These are phyloP conservation scores for Erpornis zantholeuca DNA, from an alignment of 2,113 vertebrate species.

Conservation along the genomic window DNA sequence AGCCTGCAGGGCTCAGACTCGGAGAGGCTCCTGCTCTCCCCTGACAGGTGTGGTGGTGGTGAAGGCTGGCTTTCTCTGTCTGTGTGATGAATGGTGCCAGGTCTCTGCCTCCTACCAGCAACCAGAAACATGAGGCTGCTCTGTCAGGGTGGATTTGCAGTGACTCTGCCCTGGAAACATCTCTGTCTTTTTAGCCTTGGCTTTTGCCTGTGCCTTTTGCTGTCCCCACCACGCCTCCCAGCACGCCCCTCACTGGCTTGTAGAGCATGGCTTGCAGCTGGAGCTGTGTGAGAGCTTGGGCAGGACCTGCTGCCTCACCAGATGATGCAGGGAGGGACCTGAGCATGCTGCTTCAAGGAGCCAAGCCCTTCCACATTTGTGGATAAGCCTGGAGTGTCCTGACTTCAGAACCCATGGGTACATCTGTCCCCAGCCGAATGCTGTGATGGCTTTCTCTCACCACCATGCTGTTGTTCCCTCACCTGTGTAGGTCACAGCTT, in stretches of 20 bases:
- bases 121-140: not conserved
- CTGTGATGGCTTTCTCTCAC: not conserved
- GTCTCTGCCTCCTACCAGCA: not conserved
- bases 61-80: not conserved
- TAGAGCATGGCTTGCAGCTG: slow-evolving; percentile 8
- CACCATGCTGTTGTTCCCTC: not conserved
- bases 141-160: not conserved
- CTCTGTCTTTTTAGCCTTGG: slow-evolving; percentile 20
- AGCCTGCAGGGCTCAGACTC: not conserved
- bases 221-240: not conserved
- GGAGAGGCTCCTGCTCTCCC: not conserved
- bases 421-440: not conserved
- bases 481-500: not conserved
- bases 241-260: not conserved
- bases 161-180: not conserved
- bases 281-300: not conserved
- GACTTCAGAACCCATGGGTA: not conserved
- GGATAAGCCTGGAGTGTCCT: not conserved
- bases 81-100: not conserved
- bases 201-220: slow-evolving; percentile 44
- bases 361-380: not conserved
- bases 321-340: not conserved
- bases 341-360: not conserved
- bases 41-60: fast-evolving
- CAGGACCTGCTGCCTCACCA: not conserved